Evolutionary conservation across 2,888 invertebrate genomes (phyloP), one percentile per base, ranked within the genome.

Genomic region (Pandemis corylana): DNA sequence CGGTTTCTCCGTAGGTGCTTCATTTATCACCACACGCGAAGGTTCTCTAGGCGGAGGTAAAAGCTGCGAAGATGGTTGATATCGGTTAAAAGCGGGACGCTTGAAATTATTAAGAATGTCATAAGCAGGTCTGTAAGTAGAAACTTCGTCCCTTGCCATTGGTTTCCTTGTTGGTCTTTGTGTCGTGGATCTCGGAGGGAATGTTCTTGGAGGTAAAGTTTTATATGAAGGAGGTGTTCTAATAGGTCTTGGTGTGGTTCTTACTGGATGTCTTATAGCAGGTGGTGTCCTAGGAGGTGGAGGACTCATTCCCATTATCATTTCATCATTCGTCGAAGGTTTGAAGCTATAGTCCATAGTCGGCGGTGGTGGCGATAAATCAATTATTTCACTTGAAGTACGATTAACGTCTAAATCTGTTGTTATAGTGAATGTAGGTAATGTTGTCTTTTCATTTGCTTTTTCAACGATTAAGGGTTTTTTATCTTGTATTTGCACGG

Each of bases 221-320:
- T 89, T 86, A 72, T 92, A 90, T 5, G 89, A 88, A 41, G 90
- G 84, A 72, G 89, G 89, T 49, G 91, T 91, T 80, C 92, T 87
- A 5, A 84, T 77, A 59, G 94, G 92, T 77, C 90, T 85, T 62
- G 90, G 83, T 71, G 91, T 91, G 15, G 82, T 80, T 77, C 91
- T 88, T 1, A 87, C 81, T 64, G 90, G 90, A 12, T 81, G 78
- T 79, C 89, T 88, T 15, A 84, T 85, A 46, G 86, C 82, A 42
- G 90, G 79, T 42, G 89, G 86, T 1, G 86, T 88, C 76, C 88
- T 86, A 28, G 92, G 90, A 71, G 95, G 95, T 13, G 95, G 95
- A 61, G 95, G 95, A 81, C 91, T 95, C 90, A 95, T 94, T 0
- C 95, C 95, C 93, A 95, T 93, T n/a, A 95, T 95, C 84, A 88